These are phyloP conservation scores for Caiman crocodilus DNA, from an alignment of 2,797 vertebrate species.

Conservation along the genomic window DNA sequence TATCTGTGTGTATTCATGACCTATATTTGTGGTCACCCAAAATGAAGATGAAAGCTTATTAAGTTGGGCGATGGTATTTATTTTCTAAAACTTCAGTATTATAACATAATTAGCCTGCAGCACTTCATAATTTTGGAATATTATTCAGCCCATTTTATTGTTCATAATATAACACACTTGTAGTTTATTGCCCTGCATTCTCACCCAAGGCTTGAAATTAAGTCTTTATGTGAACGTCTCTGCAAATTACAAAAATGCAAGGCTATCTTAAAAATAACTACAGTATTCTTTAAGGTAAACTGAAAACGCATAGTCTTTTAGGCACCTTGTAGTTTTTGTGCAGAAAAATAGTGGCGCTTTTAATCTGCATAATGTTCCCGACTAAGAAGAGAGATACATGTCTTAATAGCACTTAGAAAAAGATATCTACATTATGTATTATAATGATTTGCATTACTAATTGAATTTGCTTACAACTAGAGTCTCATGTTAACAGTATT, in stretches of 20 bases:
- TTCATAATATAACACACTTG: no score
- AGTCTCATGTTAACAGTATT: not conserved
- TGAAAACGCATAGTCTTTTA: not conserved
- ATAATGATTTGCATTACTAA: no score
- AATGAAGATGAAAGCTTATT: not conserved
- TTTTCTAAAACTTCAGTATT: not conserved
- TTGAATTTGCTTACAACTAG: not conserved
- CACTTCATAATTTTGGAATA: not conserved
- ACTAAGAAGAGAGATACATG: not conserved
- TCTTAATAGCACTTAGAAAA: not conserved
- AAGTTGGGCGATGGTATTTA: not conserved
- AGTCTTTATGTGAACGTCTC: not conserved
- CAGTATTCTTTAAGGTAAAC: not conserved
- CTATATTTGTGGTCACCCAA: not conserved
- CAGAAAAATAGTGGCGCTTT: no score
- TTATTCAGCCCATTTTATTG: not conserved
- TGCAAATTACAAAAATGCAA: not conserved
- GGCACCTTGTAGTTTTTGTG: not conserved
- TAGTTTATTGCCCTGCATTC: no score
- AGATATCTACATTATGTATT: no score
- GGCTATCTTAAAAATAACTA: not conserved
- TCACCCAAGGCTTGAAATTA: not conserved
- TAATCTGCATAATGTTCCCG: no score
- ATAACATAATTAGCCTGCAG: not conserved
- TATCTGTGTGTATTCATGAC: constrained; percentile 34